phyloP scores from a whole-genome alignment of 2,113 vertebrate genomes.

The Gavialis gangeticus region DNA sequence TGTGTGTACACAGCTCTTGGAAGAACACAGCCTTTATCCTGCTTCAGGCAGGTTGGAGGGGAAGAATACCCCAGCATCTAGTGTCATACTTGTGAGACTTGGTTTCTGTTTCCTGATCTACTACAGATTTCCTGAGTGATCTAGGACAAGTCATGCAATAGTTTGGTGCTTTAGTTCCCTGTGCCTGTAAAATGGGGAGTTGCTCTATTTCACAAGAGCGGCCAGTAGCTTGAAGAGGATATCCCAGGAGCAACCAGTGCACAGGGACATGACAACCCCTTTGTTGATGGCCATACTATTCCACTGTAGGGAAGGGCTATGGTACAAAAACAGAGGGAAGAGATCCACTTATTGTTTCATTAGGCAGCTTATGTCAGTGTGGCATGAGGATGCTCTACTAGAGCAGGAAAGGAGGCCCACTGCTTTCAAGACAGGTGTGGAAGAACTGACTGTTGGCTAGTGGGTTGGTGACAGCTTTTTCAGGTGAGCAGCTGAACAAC shows the following conservation, averaged over 20 bases:
- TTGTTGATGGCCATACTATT: background rate
- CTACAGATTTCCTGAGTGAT: background rate
- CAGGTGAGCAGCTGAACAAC: background rate
- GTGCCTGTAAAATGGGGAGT: background rate
- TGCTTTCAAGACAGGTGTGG: constrained; percentile 7
- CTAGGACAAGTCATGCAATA: background rate
- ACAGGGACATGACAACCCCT: background rate
- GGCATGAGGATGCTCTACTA: background rate
- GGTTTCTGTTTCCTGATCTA: background rate
- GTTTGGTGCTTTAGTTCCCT: background rate
- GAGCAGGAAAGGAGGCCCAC: background rate
- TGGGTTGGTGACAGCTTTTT: constrained; percentile 3
- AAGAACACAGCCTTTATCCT: background rate
- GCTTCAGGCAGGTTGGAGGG: background rate
- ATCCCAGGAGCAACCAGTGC: background rate
- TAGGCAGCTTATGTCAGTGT: background rate
- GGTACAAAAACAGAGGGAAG: background rate
- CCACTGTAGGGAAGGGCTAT: background rate
- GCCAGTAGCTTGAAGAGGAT: background rate
- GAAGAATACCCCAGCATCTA: background rate
- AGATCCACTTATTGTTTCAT: background rate
- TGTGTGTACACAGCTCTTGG: background rate
- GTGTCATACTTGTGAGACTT: background rate
- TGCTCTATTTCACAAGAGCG: background rate
- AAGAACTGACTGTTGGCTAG: background rate